Conservation (phyloP, 2,113 vertebrate species). For the Bungarus multicinctus region DNA sequence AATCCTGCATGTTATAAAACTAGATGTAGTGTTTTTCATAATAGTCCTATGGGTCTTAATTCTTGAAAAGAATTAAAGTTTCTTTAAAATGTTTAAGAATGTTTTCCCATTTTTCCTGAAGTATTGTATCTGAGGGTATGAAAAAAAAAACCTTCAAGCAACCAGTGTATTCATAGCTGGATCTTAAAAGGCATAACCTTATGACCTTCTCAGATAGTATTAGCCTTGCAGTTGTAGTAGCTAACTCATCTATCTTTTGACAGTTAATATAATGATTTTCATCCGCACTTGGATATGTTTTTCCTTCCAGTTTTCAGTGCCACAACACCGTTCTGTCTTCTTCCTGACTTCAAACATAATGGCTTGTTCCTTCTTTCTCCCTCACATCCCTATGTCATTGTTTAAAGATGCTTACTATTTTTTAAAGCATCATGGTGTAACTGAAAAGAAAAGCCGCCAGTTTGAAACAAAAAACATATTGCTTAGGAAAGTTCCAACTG, state of each 20-base stretch:
- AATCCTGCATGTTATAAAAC: too few relatives aligned
- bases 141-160: neutral
- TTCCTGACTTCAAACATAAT: neutral
- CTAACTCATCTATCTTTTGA: neutral
- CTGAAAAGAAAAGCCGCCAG: slow-evolving; percentile 20
- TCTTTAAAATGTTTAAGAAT: neutral
- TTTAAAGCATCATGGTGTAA: neutral
- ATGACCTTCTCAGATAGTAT: neutral
- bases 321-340: neutral
- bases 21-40: neutral
- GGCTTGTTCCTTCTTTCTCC: neutral
- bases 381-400: neutral
- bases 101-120: too few relatives aligned
- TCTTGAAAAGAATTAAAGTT: neutral
- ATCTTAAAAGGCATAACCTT: neutral
- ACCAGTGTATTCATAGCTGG: neutral
- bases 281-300: neutral
- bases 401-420: slow-evolving; percentile 19
- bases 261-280: neutral
- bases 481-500: slow-evolving; percentile 55
- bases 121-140: neutral
- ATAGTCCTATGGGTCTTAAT: neutral
- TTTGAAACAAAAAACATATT: slow-evolving; percentile 44
- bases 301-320: neutral
- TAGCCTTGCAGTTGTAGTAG: neutral